These are phyloP conservation scores for Zoanthus sansibaricus DNA, from an alignment of 92 coral and sea anemone species.

Conservation along the genomic window DNA sequence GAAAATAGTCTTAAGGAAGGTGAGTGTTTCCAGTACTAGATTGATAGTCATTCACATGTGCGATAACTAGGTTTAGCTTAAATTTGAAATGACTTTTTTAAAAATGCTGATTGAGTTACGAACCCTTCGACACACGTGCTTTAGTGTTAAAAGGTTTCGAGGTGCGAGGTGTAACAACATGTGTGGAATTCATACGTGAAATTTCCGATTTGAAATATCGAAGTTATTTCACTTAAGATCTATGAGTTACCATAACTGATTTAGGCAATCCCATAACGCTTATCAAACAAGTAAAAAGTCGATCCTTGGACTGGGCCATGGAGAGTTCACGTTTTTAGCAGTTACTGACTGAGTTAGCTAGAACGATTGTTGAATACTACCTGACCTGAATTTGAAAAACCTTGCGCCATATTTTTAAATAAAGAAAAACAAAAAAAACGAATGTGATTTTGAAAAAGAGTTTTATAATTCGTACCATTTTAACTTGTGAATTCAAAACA, in stretches of 20 bases:
- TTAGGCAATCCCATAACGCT: not conserved
- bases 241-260: not conserved
- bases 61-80: not conserved
- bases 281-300: not conserved
- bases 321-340: too few species aligned
- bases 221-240: not conserved
- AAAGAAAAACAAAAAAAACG: too few species aligned
- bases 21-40: slow-evolving; percentile 9
- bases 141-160: not conserved
- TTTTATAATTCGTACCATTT: too few species aligned
- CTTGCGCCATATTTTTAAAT: too few species aligned
- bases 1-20: not conserved
- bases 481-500: too few species aligned
- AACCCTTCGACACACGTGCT: not conserved
- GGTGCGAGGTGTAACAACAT: not conserved
- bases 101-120: not conserved
- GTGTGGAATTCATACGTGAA: not conserved
- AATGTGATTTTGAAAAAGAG: too few species aligned
- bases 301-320: too few species aligned
- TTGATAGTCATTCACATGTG: not conserved
- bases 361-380: too few species aligned
- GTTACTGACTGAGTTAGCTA: too few species aligned
- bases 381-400: too few species aligned
- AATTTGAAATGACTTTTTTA: not conserved
- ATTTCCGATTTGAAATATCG: not conserved